A percentile compares a stretch with the other conserved stretches of the same genome.
These are phyloP conservation scores for Menidia beryllina DNA, from an alignment of 2,113 vertebrate genomes.

Conservation along the genomic window DNA sequence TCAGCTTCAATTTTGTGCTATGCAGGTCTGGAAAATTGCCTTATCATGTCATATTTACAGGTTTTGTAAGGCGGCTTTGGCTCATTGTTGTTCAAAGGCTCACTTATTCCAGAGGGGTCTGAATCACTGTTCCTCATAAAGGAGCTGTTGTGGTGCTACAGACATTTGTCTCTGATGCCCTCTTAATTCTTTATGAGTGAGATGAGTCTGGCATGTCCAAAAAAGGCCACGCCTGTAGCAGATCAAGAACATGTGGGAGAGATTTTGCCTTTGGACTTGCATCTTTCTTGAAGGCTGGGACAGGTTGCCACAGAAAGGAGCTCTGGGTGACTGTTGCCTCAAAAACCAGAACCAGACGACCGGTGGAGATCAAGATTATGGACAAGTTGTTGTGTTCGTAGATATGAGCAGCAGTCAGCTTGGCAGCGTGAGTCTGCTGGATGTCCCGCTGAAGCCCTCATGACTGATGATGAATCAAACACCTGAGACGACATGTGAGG, in stretches of 20 bases:
- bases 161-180: neutral
- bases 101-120: no score
- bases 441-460: neutral
- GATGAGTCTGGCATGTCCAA: neutral
- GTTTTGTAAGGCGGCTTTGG: no score
- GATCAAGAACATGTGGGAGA: no score
- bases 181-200: neutral
- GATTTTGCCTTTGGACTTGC: no score
- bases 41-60: slow-evolving; percentile 3
- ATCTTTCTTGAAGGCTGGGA: neutral
- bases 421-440: neutral
- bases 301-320: neutral
- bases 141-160: no score
- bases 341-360: neutral
- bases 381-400: neutral
- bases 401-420: neutral
- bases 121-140: no score
- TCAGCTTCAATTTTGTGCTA: no score
- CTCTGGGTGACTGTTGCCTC: neutral
- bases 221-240: neutral
- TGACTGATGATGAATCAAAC: slow-evolving; percentile 4
- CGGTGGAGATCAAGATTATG: no score
- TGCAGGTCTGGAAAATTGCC: no score
- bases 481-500: slow-evolving; percentile 14
- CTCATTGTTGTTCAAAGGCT: no score